phyloP scores from a whole-genome alignment of 2,797 vertebrate genomes.

The Florisuga fusca region DNA sequence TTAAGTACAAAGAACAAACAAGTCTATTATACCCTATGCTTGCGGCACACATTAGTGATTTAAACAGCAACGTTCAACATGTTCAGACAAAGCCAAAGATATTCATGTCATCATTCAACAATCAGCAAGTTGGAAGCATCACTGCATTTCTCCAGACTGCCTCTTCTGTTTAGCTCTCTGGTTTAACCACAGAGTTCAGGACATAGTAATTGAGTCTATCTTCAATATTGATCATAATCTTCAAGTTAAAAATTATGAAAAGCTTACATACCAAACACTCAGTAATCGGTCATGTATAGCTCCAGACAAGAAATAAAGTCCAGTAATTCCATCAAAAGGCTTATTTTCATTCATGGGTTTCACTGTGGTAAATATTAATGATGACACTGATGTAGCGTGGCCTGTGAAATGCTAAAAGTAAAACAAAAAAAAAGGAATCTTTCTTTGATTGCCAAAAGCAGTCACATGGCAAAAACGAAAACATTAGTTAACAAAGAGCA shows the following conservation, averaged over 20 bases:
- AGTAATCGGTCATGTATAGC: conserved; percentile 92
- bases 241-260: neutral
- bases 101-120: conserved; percentile 34
- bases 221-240: neutral
- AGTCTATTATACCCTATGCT: neutral
- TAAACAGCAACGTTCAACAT: conserved; percentile 1
- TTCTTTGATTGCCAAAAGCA: neutral
- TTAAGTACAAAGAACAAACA: neutral
- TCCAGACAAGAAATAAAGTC: conserved; percentile 96
- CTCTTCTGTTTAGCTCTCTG: neutral
- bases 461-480: neutral
- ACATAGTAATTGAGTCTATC: neutral
- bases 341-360: conserved; percentile 85
- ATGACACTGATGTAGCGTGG: conserved; percentile 92
- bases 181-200: neutral
- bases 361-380: conserved; percentile 90
- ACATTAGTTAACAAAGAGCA: neutral
- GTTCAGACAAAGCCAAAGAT: conserved; percentile 66
- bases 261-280: conserved; percentile 91
- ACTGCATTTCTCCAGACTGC: conserved; percentile 8
- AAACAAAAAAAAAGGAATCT: conserved; percentile 3
- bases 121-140: conserved; percentile 49
- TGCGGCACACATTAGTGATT: neutral
- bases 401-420: conserved; percentile 92
- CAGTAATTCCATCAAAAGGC: conserved; percentile 86